Base-by-base conservation (phyloP, 2,888 invertebrate species). In the Boloria selene region DNA sequence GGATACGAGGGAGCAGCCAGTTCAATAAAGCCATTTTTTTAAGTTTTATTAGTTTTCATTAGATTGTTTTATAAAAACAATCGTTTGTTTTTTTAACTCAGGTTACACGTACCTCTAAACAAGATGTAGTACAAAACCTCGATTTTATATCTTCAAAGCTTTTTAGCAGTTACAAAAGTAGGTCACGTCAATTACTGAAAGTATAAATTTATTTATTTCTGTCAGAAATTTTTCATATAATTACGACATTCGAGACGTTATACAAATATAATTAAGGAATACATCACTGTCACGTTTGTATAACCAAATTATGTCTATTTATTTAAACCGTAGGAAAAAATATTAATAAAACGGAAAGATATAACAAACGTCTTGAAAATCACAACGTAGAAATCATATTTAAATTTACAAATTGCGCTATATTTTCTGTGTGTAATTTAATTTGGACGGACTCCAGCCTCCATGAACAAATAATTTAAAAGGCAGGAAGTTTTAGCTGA, bases 361-460 rank as follows among this genome's bases (percentile, higher is more conserved):
- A 4, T 47, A 49, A 38, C 14, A 49, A 58, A 49, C 47, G 38
- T 59, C 17, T 50, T 49, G n/a, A 52, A 51, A 64, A 52, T 58
- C 51, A 18, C 45, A 58, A 51, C 45, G 38, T 50, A 18, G 51
- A 58, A 58, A 44, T 64, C 51, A 61, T 61, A 50, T 67, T 58
- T 81, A 79, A 85, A 85, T 86, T 85, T 80, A 80, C 80, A 80
- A 79, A 85, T 84, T 82, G 80, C 80, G 84, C 85, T 79, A 84
- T 82, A 84, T 84, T 84, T 85, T 82, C 83, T 83, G 82, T 81
- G 85, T 85, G 84, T 87, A 90, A 90, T 90, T 88, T 85, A 88
- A 91, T 90, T 91, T 90, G 88, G 90, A 89, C 80, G 82, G 77
- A 81, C 80, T 87, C 89, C 90, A 90, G 86, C 82, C 86, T 83